These are phyloP conservation scores for Parapristionchus giblindavisi DNA, from an alignment of 2,888 invertebrate genomes.

Conservation along the genomic window DNA sequence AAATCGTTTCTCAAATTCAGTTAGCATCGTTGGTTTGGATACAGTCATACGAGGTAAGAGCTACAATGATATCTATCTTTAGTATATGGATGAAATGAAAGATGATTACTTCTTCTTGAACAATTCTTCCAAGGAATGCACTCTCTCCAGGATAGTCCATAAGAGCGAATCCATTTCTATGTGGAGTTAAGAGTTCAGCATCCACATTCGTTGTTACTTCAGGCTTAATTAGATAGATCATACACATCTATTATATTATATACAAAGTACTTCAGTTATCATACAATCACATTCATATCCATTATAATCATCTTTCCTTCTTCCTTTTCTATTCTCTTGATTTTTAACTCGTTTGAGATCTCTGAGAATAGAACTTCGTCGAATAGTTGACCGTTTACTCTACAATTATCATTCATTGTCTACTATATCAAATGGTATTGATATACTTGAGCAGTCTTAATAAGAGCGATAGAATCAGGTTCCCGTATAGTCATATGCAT, in stretches of 20 bases:
- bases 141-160: conserved; percentile 49
- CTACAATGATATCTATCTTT: conserved; percentile 40
- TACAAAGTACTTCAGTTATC: conserved; percentile 12
- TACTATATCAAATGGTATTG: neutral
- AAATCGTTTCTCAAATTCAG: conserved; percentile 67
- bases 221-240: neutral
- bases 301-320: conserved; percentile 41
- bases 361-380: conserved; percentile 62
- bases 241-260: neutral
- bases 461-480: conserved; percentile 66
- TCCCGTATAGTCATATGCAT: conserved; percentile 66
- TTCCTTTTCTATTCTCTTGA: conserved; percentile 58
- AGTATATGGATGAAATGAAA: neutral
- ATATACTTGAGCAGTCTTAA: conserved; percentile 62
- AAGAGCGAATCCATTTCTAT: conserved; percentile 37
- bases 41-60: conserved; percentile 59
- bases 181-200: conserved; percentile 26
- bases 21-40: conserved; percentile 51
- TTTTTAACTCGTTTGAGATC: conserved; percentile 66
- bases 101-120: conserved; percentile 59
- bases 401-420: conserved; percentile 39
- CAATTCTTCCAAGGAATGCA: conserved; percentile 57
- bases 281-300: conserved; percentile 34
- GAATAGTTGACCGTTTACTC: conserved; percentile 63
- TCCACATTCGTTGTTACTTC: conserved; percentile 8